Conservation (phyloP, 2,888 invertebrate genomes). For the Drosophila lutescens region DNA sequence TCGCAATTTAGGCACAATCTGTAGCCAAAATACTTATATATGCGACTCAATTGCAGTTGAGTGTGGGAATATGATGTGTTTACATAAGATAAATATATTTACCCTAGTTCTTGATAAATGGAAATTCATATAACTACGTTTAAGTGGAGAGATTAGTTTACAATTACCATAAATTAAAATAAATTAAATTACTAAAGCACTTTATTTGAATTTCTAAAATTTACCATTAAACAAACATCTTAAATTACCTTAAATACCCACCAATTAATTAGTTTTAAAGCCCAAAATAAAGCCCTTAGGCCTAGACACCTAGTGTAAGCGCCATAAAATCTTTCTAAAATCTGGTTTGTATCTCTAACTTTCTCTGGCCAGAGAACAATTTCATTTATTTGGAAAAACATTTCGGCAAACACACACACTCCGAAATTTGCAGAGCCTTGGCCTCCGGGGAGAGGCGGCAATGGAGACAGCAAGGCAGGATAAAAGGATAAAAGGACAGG, state of each 20-base stretch:
- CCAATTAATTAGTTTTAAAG: no score
- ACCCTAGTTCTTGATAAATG: neutral
- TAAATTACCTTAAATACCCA: no score
- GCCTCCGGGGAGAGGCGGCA: conserved; percentile 24
- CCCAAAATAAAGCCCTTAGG: neutral
- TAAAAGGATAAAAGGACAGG: conserved; percentile 1
- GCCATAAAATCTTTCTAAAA: conserved; percentile 3
- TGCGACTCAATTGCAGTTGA: conserved; percentile 16
- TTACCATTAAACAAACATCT: no score
- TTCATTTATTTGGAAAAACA: conserved; percentile 26
- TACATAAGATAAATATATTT: neutral
- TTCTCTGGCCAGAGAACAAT: conserved; percentile 22
- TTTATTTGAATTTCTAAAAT: no score
- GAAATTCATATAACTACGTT: no score
- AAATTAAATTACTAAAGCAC: no score
- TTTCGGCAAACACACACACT: conserved; percentile 15
- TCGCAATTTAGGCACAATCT: conserved; percentile 59
- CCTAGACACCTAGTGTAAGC: neutral
- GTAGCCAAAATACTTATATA: conserved; percentile 32
- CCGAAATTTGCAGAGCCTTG: conserved; percentile 4
- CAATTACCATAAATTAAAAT: no score
- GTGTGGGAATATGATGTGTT: neutral
- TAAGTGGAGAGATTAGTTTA: no score
- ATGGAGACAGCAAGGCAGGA: conserved; percentile 2
- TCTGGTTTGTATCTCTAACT: conserved; percentile 17